Base-by-base conservation (phyloP, 2,797 vertebrate species). In the Capromys pilorides region DNA sequence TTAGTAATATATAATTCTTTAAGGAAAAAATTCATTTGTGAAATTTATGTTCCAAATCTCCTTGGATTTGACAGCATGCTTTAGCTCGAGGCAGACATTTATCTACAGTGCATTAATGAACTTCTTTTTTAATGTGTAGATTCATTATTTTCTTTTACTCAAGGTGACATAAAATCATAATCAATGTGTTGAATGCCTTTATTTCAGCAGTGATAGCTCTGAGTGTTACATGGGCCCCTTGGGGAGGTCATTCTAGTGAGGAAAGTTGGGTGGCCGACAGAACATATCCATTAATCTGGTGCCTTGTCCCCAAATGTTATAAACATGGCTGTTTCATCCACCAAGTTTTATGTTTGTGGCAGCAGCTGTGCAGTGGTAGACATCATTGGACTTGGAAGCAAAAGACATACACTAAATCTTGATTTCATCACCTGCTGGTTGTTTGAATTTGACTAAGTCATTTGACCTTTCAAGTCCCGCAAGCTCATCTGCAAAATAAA, bases 21-120 rank as follows among this genome's bases (percentile, higher is more conserved):
- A 62, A 86, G 92, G 91, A 77, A 84, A 96, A 93, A 75, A 89
- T 73, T 88, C 13, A 31, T 86, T 91, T 91, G 78, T 93, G 91
- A 93, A 77, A 75, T 92, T 89, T 88, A 36, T 92, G 67, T 75
- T 86, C 79, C 54, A 69, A 71, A 71, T 79, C 67, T 91, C 21
- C 90, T 90, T 81, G 24, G 62, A 81, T 85, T 93, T 94, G 92
- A 96, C 18, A 88, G 86, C 19, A 26, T 49, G 31, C 64, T 95
- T 96, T 83, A 67, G 31, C 89, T 93, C 16, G 13, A 87, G 71
- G 86, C 77, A 96, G 54, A 94, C 39, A 45, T 95, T 90, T 75
- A 22, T 94, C 88, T 79, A 31, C 21, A 82, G 22, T 19, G 19
- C 78, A 61, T 85, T 82, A 86, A 57, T 82, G 89, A 91, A 90